Evolutionary conservation across 30 jellyfish, hydroid and myxozoan genomes (phyloP).

Genomic region (Phacellophora camtschatica): DNA sequence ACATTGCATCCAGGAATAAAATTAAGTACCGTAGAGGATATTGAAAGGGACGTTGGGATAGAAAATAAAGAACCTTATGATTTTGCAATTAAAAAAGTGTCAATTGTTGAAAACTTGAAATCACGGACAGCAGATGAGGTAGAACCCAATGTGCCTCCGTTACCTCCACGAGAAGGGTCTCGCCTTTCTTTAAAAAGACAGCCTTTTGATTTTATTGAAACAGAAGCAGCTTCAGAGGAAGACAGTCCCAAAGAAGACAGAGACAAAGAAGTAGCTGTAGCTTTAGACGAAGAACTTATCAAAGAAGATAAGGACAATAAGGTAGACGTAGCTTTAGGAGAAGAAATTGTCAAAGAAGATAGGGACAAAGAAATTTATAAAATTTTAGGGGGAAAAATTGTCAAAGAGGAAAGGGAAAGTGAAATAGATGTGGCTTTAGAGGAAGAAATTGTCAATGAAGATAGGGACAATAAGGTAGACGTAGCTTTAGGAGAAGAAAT

Average conservation of each 20-base stretch:
- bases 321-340: too few relatives aligned
- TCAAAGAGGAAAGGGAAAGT: too few relatives aligned
- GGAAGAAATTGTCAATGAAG: too few relatives aligned
- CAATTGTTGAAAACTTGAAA: neutral
- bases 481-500: too few relatives aligned
- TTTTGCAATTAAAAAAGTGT: neutral
- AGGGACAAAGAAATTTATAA: too few relatives aligned
- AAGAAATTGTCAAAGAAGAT: too few relatives aligned
- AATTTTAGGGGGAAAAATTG: too few relatives aligned
- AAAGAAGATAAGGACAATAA: too few relatives aligned
- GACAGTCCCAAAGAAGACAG: neutral
- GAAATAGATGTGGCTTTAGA: too few relatives aligned
- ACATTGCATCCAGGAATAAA: neutral
- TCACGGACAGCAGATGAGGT: neutral
- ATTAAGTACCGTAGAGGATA: neutral
- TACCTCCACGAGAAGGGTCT: slow-evolving; percentile 33
- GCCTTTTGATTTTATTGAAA: slow-evolving; percentile 24
- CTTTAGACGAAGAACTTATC: neutral
- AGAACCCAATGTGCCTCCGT: slow-evolving; percentile 17
- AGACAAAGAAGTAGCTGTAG: too few relatives aligned
- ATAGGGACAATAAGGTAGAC: too few relatives aligned
- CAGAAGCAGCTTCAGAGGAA: slow-evolving; percentile 7
- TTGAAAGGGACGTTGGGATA: neutral
- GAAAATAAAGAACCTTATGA: neutral
- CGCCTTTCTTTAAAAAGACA: neutral